Conservation (phyloP, 2,888 invertebrate genomes). For the Prosopocoilus inquinatus region DNA sequence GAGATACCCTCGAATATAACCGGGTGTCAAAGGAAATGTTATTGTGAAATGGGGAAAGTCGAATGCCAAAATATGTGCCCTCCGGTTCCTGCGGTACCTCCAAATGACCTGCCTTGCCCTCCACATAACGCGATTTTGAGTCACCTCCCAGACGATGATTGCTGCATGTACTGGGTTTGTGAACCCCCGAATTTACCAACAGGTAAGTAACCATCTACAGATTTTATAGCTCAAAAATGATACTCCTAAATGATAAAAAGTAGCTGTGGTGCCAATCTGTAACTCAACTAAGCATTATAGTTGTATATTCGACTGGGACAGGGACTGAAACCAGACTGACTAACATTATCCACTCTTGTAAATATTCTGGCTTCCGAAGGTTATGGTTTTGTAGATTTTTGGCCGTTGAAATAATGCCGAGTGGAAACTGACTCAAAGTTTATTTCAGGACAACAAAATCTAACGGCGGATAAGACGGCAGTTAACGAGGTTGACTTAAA, state of each 20-base stretch:
- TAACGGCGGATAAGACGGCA: slow-evolving; percentile 27
- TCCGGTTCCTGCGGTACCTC: slow-evolving; percentile 73
- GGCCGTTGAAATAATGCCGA: slow-evolving; percentile 4
- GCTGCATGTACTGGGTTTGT: slow-evolving; percentile 79
- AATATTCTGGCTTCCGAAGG: slow-evolving; percentile 20
- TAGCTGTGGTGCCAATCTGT: not conserved
- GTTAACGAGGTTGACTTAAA: slow-evolving; percentile 2
- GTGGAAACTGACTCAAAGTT: slow-evolving; percentile 18
- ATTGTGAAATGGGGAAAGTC: slow-evolving; percentile 83
- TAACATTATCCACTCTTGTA: slow-evolving; percentile 29
- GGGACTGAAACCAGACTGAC: slow-evolving; percentile 26
- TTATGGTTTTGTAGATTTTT: slow-evolving; percentile 15
- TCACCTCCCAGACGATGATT: slow-evolving; percentile 72
- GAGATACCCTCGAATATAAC: slow-evolving; percentile 76
- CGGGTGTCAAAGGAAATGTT: slow-evolving; percentile 83
- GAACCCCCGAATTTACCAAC: slow-evolving; percentile 19
- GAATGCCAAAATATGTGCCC: slow-evolving; percentile 82
- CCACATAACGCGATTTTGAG: slow-evolving; percentile 65
- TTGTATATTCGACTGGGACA: slow-evolving; percentile 3
- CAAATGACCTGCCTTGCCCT: slow-evolving; percentile 70
- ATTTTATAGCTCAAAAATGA: not conserved
- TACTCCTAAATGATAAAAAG: not conserved
- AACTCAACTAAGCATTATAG: not conserved
- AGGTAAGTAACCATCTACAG: slow-evolving; percentile 7
- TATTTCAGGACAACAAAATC: slow-evolving; percentile 38